Conservation (phyloP, 1,140 invertebrate species). For the Procambarus clarkii region DNA sequence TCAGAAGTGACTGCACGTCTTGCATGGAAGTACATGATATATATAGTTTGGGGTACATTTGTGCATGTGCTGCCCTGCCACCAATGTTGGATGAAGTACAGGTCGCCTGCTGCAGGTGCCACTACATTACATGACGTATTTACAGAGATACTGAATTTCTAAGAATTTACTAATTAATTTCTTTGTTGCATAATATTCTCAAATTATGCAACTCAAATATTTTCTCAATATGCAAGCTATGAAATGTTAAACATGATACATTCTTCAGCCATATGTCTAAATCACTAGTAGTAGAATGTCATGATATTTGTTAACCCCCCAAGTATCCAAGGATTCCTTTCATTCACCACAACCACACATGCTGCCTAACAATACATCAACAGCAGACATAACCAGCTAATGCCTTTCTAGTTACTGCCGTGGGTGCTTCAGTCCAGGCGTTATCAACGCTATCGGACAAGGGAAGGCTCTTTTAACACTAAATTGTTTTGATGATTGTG, state of each 20-base stretch:
- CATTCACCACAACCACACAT: background rate
- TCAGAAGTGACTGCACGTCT: too few species aligned
- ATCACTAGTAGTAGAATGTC: slow-evolving; percentile 2
- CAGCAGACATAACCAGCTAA: background rate
- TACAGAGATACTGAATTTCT: background rate
- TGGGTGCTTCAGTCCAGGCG: background rate
- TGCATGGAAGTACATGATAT: too few species aligned
- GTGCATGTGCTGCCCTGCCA: too few species aligned
- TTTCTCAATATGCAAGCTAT: background rate
- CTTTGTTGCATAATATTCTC: background rate
- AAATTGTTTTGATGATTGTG: background rate
- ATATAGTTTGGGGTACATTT: too few species aligned
- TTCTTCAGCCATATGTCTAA: background rate
- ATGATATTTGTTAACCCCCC: background rate
- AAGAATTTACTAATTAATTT: background rate
- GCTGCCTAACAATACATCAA: background rate
- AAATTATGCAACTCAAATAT: too few species aligned
- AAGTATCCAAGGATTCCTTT: background rate
- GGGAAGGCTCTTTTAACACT: background rate
- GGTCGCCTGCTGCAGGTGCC: too few species aligned
- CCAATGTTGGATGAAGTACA: too few species aligned
- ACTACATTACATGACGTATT: background rate
- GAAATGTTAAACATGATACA: background rate
- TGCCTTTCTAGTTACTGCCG: background rate
- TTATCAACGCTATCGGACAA: background rate